Conservation (phyloP, 1,140 invertebrate genomes). For the Drosophila repleta region DNA sequence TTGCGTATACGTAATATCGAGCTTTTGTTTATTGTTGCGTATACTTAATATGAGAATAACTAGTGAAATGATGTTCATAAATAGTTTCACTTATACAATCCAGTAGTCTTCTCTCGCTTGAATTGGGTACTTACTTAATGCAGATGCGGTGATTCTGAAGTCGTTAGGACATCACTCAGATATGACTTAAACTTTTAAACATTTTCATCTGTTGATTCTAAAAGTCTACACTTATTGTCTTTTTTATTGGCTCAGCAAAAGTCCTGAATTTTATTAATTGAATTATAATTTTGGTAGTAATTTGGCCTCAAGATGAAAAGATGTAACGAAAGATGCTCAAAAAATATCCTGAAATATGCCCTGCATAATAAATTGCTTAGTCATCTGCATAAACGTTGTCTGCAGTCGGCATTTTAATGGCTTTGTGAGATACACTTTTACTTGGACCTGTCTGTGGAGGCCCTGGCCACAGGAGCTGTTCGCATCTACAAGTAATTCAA, state of each 20-base stretch:
- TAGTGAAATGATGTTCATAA: background rate
- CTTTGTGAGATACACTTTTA: constrained; percentile 10
- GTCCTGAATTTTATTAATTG: no score
- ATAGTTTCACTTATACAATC: background rate
- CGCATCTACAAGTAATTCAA: constrained; percentile 21
- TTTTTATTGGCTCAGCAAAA: no score
- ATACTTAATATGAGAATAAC: background rate
- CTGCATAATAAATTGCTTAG: constrained; percentile 16
- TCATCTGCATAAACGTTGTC: constrained; percentile 26
- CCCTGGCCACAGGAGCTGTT: constrained; percentile 1
- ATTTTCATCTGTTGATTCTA: no score
- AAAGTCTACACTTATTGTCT: no score
- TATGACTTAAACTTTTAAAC: no score
- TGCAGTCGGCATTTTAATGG: constrained; percentile 1
- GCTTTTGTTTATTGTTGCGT: background rate
- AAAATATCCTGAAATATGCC: constrained; percentile 8
- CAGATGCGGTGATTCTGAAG: background rate
- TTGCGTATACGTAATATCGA: constrained; percentile 3
- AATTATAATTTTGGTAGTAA: no score
- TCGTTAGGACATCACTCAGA: no score
- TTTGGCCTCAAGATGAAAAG: background rate
- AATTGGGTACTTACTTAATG: background rate
- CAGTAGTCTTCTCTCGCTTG: no score
- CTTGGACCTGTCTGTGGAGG: constrained; percentile 1
- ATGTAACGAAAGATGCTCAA: background rate